Percentiles rank a stretch among this genome's conserved stretches.
These are phyloP conservation scores for Scaptomyza caliginosa DNA, from an alignment of 2,888 invertebrate genomes.

Conservation along the genomic window DNA sequence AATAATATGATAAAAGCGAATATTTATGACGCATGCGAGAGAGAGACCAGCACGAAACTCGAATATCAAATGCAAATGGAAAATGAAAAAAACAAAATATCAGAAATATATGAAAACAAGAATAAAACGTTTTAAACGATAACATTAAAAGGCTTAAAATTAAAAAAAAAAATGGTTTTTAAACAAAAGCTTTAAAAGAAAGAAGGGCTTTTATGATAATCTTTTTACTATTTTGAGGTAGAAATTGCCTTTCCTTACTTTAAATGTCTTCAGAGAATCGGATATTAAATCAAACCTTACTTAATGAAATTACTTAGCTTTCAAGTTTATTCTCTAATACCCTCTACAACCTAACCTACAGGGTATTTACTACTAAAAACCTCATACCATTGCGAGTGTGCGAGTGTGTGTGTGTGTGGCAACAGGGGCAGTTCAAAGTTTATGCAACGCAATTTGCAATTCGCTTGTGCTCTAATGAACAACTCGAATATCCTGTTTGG, in stretches of 20 bases:
- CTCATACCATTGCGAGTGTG: too few species aligned
- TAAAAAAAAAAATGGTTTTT: not conserved
- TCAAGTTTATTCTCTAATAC: too few species aligned
- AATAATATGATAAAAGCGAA: constrained; percentile 75
- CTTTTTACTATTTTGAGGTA: too few species aligned
- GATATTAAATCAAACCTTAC: too few species aligned
- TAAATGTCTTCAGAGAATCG: too few species aligned
- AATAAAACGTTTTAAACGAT: not conserved
- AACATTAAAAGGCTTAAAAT: not conserved
- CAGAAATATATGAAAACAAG: constrained; percentile 8
- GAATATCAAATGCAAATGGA: constrained; percentile 15
- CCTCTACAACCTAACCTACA: not conserved
- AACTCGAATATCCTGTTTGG: constrained; percentile 68
- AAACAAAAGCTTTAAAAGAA: too few species aligned
- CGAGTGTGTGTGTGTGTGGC: not conserved
- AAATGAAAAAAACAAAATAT: not conserved
- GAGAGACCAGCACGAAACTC: constrained; percentile 23
- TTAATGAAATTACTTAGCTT: too few species aligned
- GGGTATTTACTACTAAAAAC: too few species aligned
- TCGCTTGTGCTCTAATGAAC: constrained; percentile 36
- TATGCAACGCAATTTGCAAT: constrained; percentile 51
- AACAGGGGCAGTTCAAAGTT: constrained; percentile 59
- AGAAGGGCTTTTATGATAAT: too few species aligned
- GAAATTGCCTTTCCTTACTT: too few species aligned
- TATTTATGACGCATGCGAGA: constrained; percentile 72